Percentiles rank a stretch among this genome's conserved stretches.
These are phyloP conservation scores for Caenorhabditis zanzibari DNA, from an alignment of 2,888 invertebrate species.

Conservation along the genomic window DNA sequence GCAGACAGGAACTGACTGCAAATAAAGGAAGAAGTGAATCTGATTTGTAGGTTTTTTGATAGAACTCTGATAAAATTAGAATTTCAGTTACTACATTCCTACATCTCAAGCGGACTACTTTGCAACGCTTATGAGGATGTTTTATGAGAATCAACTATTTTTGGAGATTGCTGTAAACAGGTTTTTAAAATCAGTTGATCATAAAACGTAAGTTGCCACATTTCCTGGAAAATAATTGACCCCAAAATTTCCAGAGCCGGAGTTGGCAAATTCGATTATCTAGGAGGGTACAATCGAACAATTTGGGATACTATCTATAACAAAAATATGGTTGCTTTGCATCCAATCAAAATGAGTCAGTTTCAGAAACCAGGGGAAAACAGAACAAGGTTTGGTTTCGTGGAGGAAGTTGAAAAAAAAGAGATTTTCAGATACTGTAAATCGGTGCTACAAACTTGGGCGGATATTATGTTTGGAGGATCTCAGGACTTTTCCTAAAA, in stretches of 20 bases:
- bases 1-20: not conserved
- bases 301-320: slow-evolving; percentile 11
- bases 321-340: slow-evolving; percentile 16
- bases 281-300: slow-evolving; percentile 23
- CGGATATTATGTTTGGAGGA: slow-evolving; percentile 33
- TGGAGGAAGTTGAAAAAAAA: too few species aligned
- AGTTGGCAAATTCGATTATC: slow-evolving; percentile 1
- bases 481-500: slow-evolving; percentile 30
- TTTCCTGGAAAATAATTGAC: not conserved
- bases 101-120: slow-evolving; percentile 28
- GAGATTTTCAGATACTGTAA: slow-evolving; percentile 30
- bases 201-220: slow-evolving; percentile 44
- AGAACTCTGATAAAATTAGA: rapidly evolving
- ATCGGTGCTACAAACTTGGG: slow-evolving; percentile 10
- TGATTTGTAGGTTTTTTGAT: slow-evolving; percentile 61
- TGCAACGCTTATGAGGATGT: slow-evolving; percentile 44
- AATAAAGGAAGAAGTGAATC: slow-evolving; percentile 21
- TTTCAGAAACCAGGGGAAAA: slow-evolving; percentile 15
- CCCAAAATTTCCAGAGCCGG: not conserved
- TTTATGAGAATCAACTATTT: slow-evolving; percentile 45
- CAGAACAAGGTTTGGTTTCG: not conserved
- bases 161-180: slow-evolving; percentile 39
- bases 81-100: slow-evolving; percentile 53
- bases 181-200: slow-evolving; percentile 37
- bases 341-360: slow-evolving; percentile 43